Conservation (phyloP, 2,888 invertebrate genomes). For the Ashinkailepas kermadecensis region DNA sequence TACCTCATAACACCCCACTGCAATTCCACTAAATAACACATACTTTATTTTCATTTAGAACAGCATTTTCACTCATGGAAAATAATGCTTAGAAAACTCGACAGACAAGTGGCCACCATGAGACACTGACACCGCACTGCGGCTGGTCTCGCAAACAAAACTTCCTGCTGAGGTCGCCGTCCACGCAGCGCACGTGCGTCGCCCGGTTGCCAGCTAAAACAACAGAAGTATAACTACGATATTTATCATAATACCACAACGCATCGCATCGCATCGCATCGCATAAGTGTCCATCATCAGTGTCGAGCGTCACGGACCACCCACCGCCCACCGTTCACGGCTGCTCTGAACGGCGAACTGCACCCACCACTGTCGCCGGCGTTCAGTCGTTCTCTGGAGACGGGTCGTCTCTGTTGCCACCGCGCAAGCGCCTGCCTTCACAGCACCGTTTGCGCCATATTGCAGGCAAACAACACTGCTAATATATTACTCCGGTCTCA, state of each 20-base stretch:
- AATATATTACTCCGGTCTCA: conserved; percentile 18
- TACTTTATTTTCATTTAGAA: conserved; percentile 21
- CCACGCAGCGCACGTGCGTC: not conserved
- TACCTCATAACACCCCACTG: too few species aligned
- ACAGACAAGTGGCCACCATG: not conserved
- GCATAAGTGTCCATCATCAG: not conserved
- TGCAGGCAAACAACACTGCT: conserved; percentile 20
- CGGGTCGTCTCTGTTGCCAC: too few species aligned
- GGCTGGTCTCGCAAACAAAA: conserved; percentile 4
- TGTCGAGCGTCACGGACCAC: not conserved
- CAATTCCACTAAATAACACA: not conserved
- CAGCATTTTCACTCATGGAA: conserved; percentile 20
- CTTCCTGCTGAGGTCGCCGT: not conserved
- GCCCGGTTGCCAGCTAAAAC: not conserved
- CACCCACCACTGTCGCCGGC: too few species aligned
- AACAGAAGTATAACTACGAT: conserved; percentile 18
- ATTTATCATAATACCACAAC: conserved; percentile 14
- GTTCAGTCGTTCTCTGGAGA: too few species aligned
- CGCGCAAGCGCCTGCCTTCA: not conserved
- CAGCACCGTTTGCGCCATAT: conserved; percentile 4
- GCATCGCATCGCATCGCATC: not conserved
- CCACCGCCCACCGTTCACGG: not conserved
- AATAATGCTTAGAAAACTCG: conserved; percentile 18
- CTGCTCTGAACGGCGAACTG: too few species aligned
- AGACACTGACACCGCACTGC: not conserved